Base-by-base conservation (phyloP, 2,113 vertebrate species). In the Protomyctophum bolini region DNA sequence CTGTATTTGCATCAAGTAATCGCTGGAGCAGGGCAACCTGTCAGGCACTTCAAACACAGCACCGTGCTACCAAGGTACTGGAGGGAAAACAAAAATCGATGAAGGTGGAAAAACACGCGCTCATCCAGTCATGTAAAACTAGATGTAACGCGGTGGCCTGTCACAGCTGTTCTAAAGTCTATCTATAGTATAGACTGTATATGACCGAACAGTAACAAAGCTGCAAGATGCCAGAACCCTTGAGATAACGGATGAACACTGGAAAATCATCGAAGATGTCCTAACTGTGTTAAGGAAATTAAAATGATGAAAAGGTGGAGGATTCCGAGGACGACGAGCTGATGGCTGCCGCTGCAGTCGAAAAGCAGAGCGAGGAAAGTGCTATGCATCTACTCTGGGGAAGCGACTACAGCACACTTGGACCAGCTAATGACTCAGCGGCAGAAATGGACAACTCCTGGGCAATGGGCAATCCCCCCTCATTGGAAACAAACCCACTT, bases 91-190 rank as follows among this genome's bases (percentile, higher is more conserved):
- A 75, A 63, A 8, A 69, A 58, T 45, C 63, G 63, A 60, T 66
- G 49, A 15, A 58, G 21, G 54, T 76, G 29, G 12, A 46, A 8
- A 51, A 33, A 41, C 73, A 76, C 28, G 12, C 41, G 41, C 60
- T 69, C 21, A 57, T 76, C 21, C 60, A 76, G 10, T 70, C 73
- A 5, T 70, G 66, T 47, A 70, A 64, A 63, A 76, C 73, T 10
- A 55, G 51, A 21, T 76, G 66, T 60, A 64, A 69, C 60, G 21
- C 21, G 21, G 21, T 21, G 21, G 21, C 21, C 21, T 21, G 21
- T 21, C 11, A 57, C 55, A 21, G 55, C 58, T 15, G 58, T 59
- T 59, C 58, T 29, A 10, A 1, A 21, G 21, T 21, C 21, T 21
- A 21, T 21, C 21, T 21, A 21, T 21, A 21, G 21, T 21, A 21